Evolutionary conservation across 2,888 invertebrate genomes (phyloP).

Genomic region (Cosmopolites sordidus): DNA sequence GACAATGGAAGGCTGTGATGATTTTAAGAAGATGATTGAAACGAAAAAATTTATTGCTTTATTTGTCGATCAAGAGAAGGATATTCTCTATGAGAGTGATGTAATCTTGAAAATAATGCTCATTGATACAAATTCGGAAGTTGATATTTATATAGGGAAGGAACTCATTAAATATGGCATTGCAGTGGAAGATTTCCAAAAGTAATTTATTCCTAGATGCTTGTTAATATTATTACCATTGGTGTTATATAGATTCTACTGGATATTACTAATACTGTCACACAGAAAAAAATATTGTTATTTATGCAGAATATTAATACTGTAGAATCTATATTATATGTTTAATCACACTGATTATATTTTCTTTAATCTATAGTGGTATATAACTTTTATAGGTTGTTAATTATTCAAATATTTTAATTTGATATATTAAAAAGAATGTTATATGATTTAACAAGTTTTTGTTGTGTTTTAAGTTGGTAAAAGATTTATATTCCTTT

Average conservation of each 20-base stretch:
- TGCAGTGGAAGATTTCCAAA: slow-evolving; percentile 32
- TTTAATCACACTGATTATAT: slow-evolving; percentile 4
- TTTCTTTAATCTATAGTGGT: neutral
- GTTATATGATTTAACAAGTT: no score
- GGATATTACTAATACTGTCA: neutral
- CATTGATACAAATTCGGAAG: slow-evolving; percentile 65
- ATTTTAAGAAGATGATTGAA: slow-evolving; percentile 68
- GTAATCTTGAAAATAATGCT: slow-evolving; percentile 63
- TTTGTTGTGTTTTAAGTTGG: no score
- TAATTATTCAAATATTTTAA: slow-evolving; percentile 10
- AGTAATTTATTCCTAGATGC: neutral
- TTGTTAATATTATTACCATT: neutral
- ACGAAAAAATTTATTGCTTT: slow-evolving; percentile 67
- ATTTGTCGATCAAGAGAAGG: slow-evolving; percentile 59
- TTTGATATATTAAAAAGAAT: slow-evolving; percentile 6
- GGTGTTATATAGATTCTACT: neutral
- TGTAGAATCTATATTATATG: neutral
- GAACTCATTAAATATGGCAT: slow-evolving; percentile 59
- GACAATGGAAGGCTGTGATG: slow-evolving; percentile 68
- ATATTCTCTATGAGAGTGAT: slow-evolving; percentile 58
- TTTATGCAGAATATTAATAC: neutral
- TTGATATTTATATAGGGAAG: slow-evolving; percentile 64
- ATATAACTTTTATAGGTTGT: slow-evolving; percentile 3
- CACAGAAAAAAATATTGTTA: neutral
- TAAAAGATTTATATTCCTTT: no score